Conservation (phyloP, 2,888 invertebrate genomes). For the Drosophila macrospina region DNA sequence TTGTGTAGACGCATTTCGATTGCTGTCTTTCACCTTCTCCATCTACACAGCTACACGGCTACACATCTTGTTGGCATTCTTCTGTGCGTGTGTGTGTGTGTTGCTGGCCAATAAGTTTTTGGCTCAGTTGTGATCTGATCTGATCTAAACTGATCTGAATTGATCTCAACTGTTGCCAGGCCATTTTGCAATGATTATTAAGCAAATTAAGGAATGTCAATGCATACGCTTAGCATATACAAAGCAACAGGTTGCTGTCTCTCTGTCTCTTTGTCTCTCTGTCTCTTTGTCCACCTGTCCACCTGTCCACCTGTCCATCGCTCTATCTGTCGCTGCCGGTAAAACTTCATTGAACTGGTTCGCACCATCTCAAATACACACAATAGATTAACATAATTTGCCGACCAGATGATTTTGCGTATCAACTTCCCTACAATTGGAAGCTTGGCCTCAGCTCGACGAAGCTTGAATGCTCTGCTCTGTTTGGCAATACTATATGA, state of each 20-base stretch:
- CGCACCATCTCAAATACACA: constrained; percentile 40
- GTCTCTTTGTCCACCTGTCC: neutral
- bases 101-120: neutral
- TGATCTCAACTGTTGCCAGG: constrained; percentile 63
- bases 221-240: constrained; percentile 76
- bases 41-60: too few species aligned
- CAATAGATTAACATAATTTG: constrained; percentile 58
- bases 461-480: neutral
- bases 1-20: constrained; percentile 38
- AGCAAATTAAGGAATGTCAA: constrained; percentile 77
- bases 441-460: neutral
- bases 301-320: neutral
- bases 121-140: neutral
- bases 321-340: constrained; percentile 34
- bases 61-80: constrained; percentile 16
- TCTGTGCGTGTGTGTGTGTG: neutral
- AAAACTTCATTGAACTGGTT: constrained; percentile 69
- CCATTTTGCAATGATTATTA: constrained; percentile 72
- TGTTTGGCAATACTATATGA: too few species aligned
- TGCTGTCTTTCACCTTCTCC: constrained; percentile 29
- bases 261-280: neutral
- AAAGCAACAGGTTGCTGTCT: constrained; percentile 69
- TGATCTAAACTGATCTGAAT: constrained; percentile 13
- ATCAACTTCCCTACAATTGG: constrained; percentile 46
- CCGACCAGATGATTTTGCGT: constrained; percentile 55